These are phyloP conservation scores for Petromus typicus DNA, from an alignment of 2,113 vertebrate genomes.

Conservation along the genomic window DNA sequence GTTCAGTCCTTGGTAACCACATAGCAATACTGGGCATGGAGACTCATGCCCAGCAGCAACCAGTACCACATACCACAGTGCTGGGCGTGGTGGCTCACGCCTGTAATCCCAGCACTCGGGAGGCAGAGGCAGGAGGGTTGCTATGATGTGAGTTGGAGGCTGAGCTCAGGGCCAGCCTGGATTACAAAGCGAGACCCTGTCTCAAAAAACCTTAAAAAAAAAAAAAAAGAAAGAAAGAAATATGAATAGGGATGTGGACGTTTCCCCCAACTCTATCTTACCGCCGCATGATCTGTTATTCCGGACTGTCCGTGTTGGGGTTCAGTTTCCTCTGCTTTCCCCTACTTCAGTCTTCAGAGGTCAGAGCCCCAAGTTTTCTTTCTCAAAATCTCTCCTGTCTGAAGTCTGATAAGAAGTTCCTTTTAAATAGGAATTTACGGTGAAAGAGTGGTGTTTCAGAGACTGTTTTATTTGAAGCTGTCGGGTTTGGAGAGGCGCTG, in stretches of 20 bases:
- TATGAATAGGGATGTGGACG: constrained; percentile 27
- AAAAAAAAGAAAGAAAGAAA: too few relatives aligned
- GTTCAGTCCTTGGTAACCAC: too few relatives aligned
- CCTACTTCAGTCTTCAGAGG: neutral
- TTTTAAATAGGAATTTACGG: constrained; percentile 72
- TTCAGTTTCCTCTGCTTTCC: neutral
- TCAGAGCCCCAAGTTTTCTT: constrained; percentile 65
- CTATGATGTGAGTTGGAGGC: too few relatives aligned
- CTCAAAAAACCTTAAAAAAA: too few relatives aligned
- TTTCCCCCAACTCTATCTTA: constrained; percentile 28
- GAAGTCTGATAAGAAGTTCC: constrained; percentile 54
- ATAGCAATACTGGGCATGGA: too few relatives aligned
- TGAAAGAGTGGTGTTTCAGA: neutral
- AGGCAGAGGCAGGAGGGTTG: too few relatives aligned
- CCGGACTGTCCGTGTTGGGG: fast-evolving
- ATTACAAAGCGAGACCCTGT: too few relatives aligned
- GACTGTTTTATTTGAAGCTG: neutral
- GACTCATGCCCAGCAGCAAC: too few relatives aligned
- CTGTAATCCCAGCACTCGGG: too few relatives aligned
- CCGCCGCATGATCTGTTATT: neutral
- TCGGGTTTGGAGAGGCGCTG: constrained; percentile 12
- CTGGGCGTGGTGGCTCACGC: too few relatives aligned
- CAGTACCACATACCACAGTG: too few relatives aligned
- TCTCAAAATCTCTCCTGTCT: constrained; percentile 58
- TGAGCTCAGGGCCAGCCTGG: too few relatives aligned